Conservation (phyloP, 2,113 vertebrate genomes). For the Dipodomys ordii region DNA sequence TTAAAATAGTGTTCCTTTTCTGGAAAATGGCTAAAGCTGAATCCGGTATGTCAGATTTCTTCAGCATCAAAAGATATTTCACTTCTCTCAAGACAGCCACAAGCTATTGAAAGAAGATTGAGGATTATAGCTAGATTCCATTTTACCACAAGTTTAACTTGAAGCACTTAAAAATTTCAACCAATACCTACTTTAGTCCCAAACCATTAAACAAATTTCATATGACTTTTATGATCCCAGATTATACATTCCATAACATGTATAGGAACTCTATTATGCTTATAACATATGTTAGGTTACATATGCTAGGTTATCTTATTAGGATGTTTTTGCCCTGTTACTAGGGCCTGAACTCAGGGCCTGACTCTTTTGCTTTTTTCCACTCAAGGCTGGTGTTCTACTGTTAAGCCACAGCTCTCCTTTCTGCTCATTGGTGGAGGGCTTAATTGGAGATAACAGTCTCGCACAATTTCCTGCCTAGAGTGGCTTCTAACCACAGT, state of each 20-base stretch:
- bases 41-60: constrained; percentile 86
- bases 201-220: neutral
- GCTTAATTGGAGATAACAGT: no score
- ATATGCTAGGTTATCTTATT: no score
- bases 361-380: no score
- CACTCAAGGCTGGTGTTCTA: no score
- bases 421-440: no score
- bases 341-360: no score
- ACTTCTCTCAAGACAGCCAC: constrained; percentile 90
- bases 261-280: neutral
- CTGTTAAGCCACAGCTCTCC: no score
- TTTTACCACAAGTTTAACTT: neutral
- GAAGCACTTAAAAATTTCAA: neutral
- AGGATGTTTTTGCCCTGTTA: no score
- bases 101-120: constrained; percentile 81
- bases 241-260: neutral
- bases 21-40: constrained; percentile 87
- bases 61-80: constrained; percentile 88
- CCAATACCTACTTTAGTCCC: neutral
- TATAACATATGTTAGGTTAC: neutral
- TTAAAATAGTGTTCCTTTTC: constrained; percentile 87
- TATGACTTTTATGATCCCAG: neutral
- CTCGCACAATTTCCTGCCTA: no score
- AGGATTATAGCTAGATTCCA: neutral
- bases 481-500: no score